Base-by-base conservation (phyloP, 2,113 vertebrate species). In the Corythaeola cristata region DNA sequence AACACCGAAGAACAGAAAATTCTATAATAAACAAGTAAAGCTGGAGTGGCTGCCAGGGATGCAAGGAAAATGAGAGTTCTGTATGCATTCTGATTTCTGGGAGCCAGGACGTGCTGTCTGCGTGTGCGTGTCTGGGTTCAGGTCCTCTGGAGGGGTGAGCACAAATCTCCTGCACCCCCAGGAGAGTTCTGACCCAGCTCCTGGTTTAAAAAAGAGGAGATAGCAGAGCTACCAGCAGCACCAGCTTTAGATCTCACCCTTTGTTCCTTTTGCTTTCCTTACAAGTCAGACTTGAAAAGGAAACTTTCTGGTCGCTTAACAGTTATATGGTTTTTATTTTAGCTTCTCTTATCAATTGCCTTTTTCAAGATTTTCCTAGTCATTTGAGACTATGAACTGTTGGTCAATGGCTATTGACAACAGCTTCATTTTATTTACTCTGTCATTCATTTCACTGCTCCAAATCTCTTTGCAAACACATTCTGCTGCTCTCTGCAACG, bases 61-160 rank as follows among this genome's bases (percentile, higher is more conserved):
- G 2, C 8, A 44, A 77, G n/a, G 24, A 53, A 87, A 91, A 52
- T 5, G 5, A 66, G 39, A 66, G 8, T 55, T 77, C 20, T 76
- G 7, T 52, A 52, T 35, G 35, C 83, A 50, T 64, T 68, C 13
- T 68, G 39, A 45, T 64, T 86, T 86, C 53, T 50, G 52, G 35
- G 17, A 89, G 30, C 23, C 1, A 0, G 30, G 56, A 45, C 0
- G 1, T n/a, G 12, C 5, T 39, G 39, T 39, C 30, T 44, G 3
- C 21, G 9, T 22, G 32, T 53, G 33, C 15, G 5, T 28, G 2
- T 71, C 60, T 58, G 32, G 9, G 33, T 20, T 79, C 47, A 64
- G 7, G 15, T 75, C 28, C 23, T 68, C 17, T 0, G 2, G 45
- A 28, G 47, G 55, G 35, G 53, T 2, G 26, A 88, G 6, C 17